Conservation (phyloP, 1,140 invertebrate genomes). For the Neodiprion lecontei region DNA sequence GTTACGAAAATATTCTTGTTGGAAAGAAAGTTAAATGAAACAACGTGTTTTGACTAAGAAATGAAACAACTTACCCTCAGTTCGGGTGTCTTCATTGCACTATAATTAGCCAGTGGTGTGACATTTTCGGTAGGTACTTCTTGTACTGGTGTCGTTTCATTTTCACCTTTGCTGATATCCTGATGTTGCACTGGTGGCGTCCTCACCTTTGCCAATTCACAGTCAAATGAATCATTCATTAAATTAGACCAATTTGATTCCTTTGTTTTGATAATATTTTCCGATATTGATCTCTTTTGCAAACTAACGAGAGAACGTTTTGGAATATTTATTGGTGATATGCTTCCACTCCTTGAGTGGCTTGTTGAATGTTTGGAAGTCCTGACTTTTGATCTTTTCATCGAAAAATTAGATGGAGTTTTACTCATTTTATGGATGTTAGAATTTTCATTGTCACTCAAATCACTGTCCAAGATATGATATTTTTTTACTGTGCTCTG, state of each 20-base stretch:
- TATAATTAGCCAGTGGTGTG: constrained; percentile 54
- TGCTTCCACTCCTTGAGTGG: not conserved
- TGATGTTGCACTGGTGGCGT: not conserved
- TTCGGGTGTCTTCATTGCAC: constrained; percentile 51
- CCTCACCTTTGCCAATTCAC: not conserved
- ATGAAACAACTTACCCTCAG: constrained; percentile 47
- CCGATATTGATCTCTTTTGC: not conserved
- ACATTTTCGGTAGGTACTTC: constrained; percentile 21
- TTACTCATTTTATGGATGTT: not conserved
- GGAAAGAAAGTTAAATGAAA: not conserved
- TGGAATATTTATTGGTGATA: not conserved
- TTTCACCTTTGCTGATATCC: not conserved
- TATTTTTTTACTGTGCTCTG: too few species aligned
- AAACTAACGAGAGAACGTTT: not conserved
- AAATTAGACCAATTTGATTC: not conserved
- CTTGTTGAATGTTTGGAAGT: not conserved
- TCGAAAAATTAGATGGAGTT: not conserved
- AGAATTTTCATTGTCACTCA: not conserved
- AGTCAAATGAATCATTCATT: not conserved
- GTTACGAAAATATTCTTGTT: constrained; percentile 20
- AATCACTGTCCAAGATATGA: not conserved
- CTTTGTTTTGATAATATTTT: not conserved
- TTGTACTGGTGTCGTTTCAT: not conserved
- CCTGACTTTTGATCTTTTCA: not conserved
- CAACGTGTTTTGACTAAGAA: not conserved